Evolutionary conservation across 2,888 invertebrate species (phyloP).

Genomic region (Pseudococcus jackbeardsleyi): DNA sequence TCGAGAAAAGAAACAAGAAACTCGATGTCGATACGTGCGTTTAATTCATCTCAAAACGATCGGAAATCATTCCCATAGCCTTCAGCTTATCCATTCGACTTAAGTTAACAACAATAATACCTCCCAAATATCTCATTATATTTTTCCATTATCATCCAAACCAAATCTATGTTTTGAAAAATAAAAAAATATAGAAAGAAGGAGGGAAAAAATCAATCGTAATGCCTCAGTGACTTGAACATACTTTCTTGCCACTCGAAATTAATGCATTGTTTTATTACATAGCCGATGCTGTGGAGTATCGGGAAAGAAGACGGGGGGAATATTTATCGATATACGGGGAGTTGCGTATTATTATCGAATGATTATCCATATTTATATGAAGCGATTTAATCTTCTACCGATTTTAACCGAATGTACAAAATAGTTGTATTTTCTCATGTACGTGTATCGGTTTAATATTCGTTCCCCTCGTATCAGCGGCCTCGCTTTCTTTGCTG

Average conservation of each 20-base stretch:
- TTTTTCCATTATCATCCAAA: too few species aligned
- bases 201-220: slow-evolving; percentile 2
- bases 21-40: too few species aligned
- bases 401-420: neutral
- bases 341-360: slow-evolving; percentile 4
- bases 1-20: too few species aligned
- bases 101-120: too few species aligned
- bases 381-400: slow-evolving; percentile 16
- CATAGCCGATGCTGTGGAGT: neutral
- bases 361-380: neutral
- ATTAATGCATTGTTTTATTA: slow-evolving; percentile 40
- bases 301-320: neutral
- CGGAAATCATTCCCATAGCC: too few species aligned
- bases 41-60: too few species aligned
- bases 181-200: neutral
- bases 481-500: neutral
- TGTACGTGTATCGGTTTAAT: neutral
- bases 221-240: neutral
- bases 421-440: neutral
- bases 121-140: too few species aligned
- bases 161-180: too few species aligned
- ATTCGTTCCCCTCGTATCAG: neutral
- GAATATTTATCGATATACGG: neutral
- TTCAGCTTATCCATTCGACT: too few species aligned
- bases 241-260: neutral